These are phyloP conservation scores for Monodelphis domestica DNA, from an alignment of 2,797 vertebrate species.

Conservation along the genomic window DNA sequence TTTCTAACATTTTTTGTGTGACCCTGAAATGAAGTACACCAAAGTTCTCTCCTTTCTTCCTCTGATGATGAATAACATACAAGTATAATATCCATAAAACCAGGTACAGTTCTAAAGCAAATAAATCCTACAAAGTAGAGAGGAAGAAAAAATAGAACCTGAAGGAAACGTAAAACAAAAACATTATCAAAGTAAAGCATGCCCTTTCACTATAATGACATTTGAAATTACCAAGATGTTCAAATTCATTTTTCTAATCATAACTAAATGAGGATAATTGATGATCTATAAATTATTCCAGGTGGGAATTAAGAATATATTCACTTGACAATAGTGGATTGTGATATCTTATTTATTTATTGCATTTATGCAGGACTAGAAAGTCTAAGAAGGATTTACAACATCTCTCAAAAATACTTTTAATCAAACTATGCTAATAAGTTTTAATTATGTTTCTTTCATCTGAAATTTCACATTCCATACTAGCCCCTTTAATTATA, in stretches of 20 bases:
- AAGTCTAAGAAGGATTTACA: too few species aligned
- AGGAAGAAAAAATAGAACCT: neutral
- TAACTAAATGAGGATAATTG: neutral
- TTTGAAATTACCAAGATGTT: neutral
- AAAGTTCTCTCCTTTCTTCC: neutral
- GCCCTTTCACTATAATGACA: neutral
- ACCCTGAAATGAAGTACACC: neutral
- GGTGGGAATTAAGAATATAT: neutral
- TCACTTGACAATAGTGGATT: neutral
- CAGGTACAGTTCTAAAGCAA: neutral
- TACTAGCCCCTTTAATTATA: too few species aligned
- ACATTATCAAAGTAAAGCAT: neutral
- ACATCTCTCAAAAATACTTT: too few species aligned
- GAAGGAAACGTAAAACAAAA: conserved; percentile 10
- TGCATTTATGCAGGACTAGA: neutral
- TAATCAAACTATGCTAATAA: too few species aligned
- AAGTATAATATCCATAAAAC: conserved; percentile 4
- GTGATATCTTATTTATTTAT: neutral
- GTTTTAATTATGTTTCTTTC: too few species aligned
- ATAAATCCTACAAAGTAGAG: neutral
- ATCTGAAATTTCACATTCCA: too few species aligned
- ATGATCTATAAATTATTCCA: neutral
- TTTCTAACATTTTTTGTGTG: too few species aligned
- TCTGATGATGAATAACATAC: conserved; percentile 2
- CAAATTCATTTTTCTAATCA: conserved; percentile 5